Evolutionary conservation across 2,113 vertebrate species (phyloP), one percentile per base, ranked within the genome.

Genomic region (Ictidomys tridecemlineatus): DNA sequence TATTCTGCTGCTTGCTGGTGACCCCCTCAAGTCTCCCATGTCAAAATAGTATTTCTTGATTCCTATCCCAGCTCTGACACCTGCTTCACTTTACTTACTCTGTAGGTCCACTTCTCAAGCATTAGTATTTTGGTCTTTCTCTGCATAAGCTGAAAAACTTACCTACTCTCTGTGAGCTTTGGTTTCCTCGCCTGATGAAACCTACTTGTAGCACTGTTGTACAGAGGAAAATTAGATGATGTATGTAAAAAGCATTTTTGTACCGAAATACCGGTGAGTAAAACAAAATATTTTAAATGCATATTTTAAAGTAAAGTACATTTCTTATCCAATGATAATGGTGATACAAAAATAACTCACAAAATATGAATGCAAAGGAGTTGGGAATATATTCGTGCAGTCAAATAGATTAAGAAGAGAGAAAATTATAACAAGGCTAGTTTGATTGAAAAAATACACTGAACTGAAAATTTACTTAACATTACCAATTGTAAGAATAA

Each of bases 211-310:
- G 26, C 39, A 76, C 24, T 56, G 28, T 13, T 69, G 11, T 32
- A 34, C 17, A 76, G 22, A 95, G 34, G 24, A 85, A 93, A 89
- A 76, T 85, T 13, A 93, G 48, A 76, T 28, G 14, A 14, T 56
- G 9, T 67, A 69, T 30, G 16, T 80, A 93, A 85, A 74, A 94
- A 74, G 69, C n/a, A 11, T 30, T 85, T 45, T 51, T 82, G 20
- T 74, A 67, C 48, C 82, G 48, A 76, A 93, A 53, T 61, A 24
- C 30, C 58, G 70, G 84, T n/a, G 78, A 73, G 53, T 24, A 30
- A 95, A 89, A 74, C 5, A 85, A 93, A 84, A 79, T 73, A 91
- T 8, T 45, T 77, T 79, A 89, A 77, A 11, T 72, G 16, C 24
- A 39, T 56, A 91, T 77, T 56, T 87, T 63, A 87, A 63, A 20